Evolutionary conservation across 1,140 invertebrate species (phyloP).

Genomic region (Heterodera schachtii): DNA sequence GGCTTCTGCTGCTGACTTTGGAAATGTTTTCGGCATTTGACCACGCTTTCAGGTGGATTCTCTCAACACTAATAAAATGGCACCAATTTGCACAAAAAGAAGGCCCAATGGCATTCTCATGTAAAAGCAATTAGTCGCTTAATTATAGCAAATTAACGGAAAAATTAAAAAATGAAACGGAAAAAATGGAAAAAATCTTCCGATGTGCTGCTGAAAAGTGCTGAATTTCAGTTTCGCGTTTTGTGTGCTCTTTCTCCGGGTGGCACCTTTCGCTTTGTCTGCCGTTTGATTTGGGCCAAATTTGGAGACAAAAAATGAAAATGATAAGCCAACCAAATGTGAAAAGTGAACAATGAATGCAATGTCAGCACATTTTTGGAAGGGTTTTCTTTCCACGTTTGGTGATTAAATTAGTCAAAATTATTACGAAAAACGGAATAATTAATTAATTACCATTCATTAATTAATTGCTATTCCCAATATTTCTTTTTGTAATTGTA

Average conservation of each 20-base stretch:
- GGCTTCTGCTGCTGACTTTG: too few species aligned
- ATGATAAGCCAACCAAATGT: background rate
- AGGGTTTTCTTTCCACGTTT: background rate
- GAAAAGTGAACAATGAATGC: background rate
- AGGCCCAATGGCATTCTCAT: background rate
- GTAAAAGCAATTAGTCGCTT: background rate
- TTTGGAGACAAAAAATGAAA: conserved; percentile 1
- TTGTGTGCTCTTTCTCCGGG: conserved; percentile 1
- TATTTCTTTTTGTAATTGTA: too few species aligned
- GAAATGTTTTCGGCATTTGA: too few species aligned
- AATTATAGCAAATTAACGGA: background rate
- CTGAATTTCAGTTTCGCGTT: background rate
- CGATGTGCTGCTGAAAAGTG: background rate
- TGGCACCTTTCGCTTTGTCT: background rate
- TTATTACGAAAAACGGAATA: too few species aligned
- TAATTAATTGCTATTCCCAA: too few species aligned
- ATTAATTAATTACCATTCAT: too few species aligned
- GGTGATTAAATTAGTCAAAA: background rate
- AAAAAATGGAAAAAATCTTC: too few species aligned
- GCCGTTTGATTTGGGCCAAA: background rate
- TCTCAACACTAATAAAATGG: too few species aligned
- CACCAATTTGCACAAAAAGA: background rate
- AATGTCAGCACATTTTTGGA: background rate
- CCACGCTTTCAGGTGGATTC: too few species aligned
- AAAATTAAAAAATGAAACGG: background rate